Conservation (phyloP, 2,113 vertebrate species). For the Sander lucioperca region DNA sequence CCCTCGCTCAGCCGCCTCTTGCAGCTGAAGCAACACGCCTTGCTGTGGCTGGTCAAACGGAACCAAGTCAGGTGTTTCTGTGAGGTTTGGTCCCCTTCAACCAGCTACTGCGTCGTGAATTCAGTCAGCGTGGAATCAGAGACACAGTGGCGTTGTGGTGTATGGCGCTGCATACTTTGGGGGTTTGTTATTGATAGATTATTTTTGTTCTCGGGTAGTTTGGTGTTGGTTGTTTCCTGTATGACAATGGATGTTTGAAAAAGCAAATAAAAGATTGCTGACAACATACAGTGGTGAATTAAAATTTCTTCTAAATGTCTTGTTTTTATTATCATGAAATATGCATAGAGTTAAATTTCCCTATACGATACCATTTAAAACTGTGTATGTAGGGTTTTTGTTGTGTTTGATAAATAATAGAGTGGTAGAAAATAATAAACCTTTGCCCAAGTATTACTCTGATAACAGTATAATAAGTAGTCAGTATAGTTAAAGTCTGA, state of each 20-base stretch:
- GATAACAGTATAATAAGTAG: not conserved
- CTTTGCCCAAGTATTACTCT: not conserved
- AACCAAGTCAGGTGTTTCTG: slow-evolving; percentile 98
- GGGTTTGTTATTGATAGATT: slow-evolving; percentile 10
- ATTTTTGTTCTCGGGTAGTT: not conserved
- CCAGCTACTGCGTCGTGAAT: slow-evolving; percentile 96
- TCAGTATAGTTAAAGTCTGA: not conserved
- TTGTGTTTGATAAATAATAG: not conserved
- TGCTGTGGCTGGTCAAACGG: slow-evolving; percentile 99
- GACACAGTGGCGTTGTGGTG: slow-evolving; percentile 40
- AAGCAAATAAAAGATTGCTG: slow-evolving; percentile 60
- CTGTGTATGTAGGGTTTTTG: not conserved
- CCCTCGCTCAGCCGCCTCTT: slow-evolving; percentile 52
- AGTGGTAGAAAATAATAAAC: not conserved
- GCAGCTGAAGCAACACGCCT: slow-evolving; percentile 84
- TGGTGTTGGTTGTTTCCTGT: not conserved
- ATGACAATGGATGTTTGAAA: slow-evolving; percentile 20
- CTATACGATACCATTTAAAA: not conserved
- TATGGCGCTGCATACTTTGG: slow-evolving; percentile 28
- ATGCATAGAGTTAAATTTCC: not conserved
- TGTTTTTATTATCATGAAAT: too few relatives aligned
- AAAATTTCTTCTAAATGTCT: slow-evolving; percentile 3
- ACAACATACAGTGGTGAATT: not conserved
- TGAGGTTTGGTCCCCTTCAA: slow-evolving; percentile 99
- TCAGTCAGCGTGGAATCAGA: slow-evolving; percentile 78